phyloP scores from a whole-genome alignment of 2,797 vertebrate genomes.

The Setipinna tenuifilis region DNA sequence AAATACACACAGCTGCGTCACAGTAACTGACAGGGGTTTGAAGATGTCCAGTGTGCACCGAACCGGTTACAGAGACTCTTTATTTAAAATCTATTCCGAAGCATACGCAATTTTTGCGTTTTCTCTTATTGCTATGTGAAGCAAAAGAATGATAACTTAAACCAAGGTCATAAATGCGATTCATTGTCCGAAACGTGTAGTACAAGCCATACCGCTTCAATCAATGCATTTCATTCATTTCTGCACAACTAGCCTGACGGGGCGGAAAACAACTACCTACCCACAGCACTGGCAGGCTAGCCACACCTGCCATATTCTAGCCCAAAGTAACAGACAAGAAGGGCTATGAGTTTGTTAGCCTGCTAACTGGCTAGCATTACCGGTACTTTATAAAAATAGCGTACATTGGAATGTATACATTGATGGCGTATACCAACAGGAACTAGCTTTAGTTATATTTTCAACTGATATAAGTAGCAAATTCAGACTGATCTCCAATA shows the following conservation, averaged over 20 bases:
- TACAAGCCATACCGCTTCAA: too few relatives aligned
- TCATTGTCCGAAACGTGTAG: too few relatives aligned
- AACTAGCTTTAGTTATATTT: not conserved
- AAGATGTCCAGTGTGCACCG: too few relatives aligned
- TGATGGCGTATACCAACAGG: not conserved
- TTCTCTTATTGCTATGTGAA: too few relatives aligned
- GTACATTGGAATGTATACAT: not conserved
- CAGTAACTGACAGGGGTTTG: too few relatives aligned
- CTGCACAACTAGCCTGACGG: conserved; percentile 25
- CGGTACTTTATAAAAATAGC: not conserved
- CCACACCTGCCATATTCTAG: conserved; percentile 11
- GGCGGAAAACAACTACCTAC: not conserved
- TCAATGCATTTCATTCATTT: conserved; percentile 21
- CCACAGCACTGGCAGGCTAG: not conserved
- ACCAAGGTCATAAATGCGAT: too few relatives aligned
- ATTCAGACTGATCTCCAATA: not conserved
- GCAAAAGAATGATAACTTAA: too few relatives aligned
- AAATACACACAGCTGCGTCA: too few relatives aligned
- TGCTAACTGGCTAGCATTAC: not conserved
- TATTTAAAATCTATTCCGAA: too few relatives aligned
- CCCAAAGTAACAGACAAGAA: not conserved
- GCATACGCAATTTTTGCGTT: too few relatives aligned
- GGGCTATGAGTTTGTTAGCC: not conserved
- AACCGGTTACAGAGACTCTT: too few relatives aligned
- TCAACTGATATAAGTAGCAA: not conserved